A percentile compares a stretch with the other conserved stretches of the same genome.
phyloP scores from a whole-genome alignment of 2,797 vertebrate genomes.

The Arctocebus calabarensis region DNA sequence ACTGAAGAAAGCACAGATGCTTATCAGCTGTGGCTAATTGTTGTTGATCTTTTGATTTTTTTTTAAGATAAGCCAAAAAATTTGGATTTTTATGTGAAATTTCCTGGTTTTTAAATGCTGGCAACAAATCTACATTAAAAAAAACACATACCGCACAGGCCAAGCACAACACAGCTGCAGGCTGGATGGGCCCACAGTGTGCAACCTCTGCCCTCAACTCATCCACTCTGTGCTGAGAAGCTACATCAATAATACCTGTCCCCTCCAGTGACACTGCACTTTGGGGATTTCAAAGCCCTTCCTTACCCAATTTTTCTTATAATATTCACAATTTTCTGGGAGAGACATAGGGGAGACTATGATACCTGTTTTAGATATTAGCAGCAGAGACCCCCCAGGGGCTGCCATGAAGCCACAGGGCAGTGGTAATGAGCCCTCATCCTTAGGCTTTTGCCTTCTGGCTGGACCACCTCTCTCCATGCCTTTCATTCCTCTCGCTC shows the following conservation, averaged over 20 bases:
- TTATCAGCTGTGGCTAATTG: conserved; percentile 54
- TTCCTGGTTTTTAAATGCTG: conserved; percentile 56
- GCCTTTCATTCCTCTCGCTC: background rate
- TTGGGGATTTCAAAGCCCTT: background rate
- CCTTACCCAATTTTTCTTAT: background rate
- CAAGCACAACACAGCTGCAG: conserved; percentile 25
- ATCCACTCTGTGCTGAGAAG: background rate
- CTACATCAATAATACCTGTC: background rate
- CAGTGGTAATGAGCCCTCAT: background rate
- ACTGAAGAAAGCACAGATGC: background rate
- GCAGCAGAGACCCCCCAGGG: background rate
- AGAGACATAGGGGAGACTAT: background rate
- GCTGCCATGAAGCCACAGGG: background rate
- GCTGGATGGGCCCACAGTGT: background rate
- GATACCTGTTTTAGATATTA: background rate
- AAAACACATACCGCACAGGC: background rate
- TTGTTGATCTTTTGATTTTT: conserved; percentile 49
- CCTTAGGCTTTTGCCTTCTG: background rate
- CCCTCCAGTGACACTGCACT: background rate
- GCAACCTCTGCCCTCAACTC: background rate
- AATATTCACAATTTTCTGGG: background rate
- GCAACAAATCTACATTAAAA: conserved; percentile 11
- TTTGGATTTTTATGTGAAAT: conserved; percentile 56
- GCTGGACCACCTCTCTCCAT: no score
- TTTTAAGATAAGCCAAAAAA: conserved; percentile 58